These are phyloP conservation scores for Taenioides sp. DNA, from an alignment of 2,797 vertebrate genomes.

Conservation along the genomic window DNA sequence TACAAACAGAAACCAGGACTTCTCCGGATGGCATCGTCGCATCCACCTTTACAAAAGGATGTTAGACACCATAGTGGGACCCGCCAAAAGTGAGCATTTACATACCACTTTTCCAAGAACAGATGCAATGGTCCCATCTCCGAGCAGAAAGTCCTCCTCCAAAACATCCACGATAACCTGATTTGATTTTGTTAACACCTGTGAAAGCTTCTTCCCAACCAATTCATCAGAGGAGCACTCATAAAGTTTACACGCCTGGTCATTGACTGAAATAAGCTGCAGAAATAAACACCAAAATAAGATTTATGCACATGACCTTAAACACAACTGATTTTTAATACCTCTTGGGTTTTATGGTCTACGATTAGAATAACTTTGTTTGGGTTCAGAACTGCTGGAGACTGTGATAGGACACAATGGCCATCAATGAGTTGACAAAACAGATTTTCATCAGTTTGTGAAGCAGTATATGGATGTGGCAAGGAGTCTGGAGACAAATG, in stretches of 20 bases:
- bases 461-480: constrained; percentile 50
- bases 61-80: neutral
- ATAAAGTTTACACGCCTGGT: constrained; percentile 86
- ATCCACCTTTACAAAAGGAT: constrained; percentile 76
- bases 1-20: constrained; percentile 84
- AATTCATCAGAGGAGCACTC: constrained; percentile 80
- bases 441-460: constrained; percentile 71
- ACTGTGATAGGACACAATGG: constrained; percentile 54
- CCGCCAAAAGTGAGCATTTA: neutral
- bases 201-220: constrained; percentile 82
- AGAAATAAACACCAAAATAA: constrained; percentile 6
- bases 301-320: neutral
- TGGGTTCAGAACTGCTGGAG: constrained; percentile 67
- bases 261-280: constrained; percentile 88
- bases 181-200: constrained; percentile 79
- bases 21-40: constrained; percentile 72
- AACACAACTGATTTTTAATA: constrained; percentile 46
- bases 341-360: constrained; percentile 82
- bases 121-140: constrained; percentile 68
- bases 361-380: constrained; percentile 84
- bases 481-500: constrained; percentile 30
- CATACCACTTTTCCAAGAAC: constrained; percentile 89
- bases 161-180: constrained; percentile 77
- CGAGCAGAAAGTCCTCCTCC: constrained; percentile 75
- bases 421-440: constrained; percentile 61